Percentiles rank a stretch among this genome's conserved stretches.
These are phyloP conservation scores for Mayetiola destructor DNA, from an alignment of 2,888 invertebrate species.

Conservation along the genomic window DNA sequence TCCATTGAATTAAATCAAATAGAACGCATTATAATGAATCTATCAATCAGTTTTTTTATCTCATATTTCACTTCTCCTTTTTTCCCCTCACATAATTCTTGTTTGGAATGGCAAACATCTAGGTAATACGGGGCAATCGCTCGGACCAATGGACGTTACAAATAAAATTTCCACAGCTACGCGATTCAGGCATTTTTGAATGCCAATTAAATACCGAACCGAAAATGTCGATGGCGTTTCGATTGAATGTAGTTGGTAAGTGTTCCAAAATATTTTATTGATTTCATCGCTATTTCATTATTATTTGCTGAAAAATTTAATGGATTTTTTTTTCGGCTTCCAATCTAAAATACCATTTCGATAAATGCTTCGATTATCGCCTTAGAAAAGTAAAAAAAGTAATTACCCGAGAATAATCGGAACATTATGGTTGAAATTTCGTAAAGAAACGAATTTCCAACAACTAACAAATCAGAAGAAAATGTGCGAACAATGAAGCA, in stretches of 20 bases:
- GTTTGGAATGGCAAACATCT: not conserved
- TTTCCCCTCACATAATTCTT: not conserved
- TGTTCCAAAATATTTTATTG: slow-evolving; percentile 22
- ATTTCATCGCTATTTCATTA: not conserved
- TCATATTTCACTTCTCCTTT: not conserved
- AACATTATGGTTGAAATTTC: too few relatives aligned
- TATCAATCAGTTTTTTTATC: not conserved
- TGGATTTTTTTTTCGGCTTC: not conserved
- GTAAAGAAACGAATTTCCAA: too few relatives aligned
- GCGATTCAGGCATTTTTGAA: slow-evolving; percentile 58
- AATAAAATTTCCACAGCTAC: slow-evolving; percentile 69
- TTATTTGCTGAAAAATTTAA: not conserved
- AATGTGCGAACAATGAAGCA: too few relatives aligned
- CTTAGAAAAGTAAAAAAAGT: too few relatives aligned
- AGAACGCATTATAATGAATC: too few relatives aligned
- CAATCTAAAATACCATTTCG: not conserved
- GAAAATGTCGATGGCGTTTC: slow-evolving; percentile 75
- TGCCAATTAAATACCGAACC: slow-evolving; percentile 61
- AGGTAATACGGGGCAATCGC: slow-evolving; percentile 44
- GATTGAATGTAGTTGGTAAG: slow-evolving; percentile 74
- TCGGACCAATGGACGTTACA: slow-evolving; percentile 81
- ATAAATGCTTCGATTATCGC: slow-evolving; percentile 9
- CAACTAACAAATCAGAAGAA: too few relatives aligned
- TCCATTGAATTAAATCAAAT: too few relatives aligned
- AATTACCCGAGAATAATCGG: too few relatives aligned